Base-by-base conservation (phyloP, 2,797 vertebrate genomes). In the Hydrocynus forskahlii region DNA sequence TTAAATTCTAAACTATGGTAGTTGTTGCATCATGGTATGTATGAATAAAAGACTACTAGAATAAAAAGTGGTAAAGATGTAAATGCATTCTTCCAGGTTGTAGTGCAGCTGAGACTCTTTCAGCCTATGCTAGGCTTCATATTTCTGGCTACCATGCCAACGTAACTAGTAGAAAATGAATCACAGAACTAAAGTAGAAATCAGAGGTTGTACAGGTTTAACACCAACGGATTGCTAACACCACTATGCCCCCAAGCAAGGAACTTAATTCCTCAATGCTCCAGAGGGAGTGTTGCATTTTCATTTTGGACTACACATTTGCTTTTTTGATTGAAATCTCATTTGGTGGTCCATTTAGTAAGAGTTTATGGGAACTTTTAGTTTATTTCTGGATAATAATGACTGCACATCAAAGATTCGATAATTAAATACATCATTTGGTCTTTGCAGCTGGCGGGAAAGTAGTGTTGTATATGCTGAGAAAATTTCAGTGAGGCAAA, bases 401-500 rank as follows among this genome's bases (percentile, higher is more conserved):
- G 43, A n/a, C n/a, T 55, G 23, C 13, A 66, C 43, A 29, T 67
- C 35, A 76, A 55, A 16, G 19, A 52, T 48, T 29, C 17, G 10
- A 29, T 66, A 77, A 64, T 29, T 1, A 57, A 64, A 72, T 57
- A 77, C 17, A 73, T 50, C 45, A 78, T 78, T 66, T 78, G 60
- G 14, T 59, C 25, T 45, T 67, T 35, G 68, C 48, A 64, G 25
- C 69, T 73, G 38, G 71, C 73, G 25, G 52, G 55, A 72, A 82
- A 73, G 62, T 78, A 78, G 63, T 45, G 13, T 21, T 43, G 35
- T 67, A 40, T 54, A 48, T 38, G 43, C 68, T 77, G 25, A n/a
- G 35, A 50, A 82, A 77, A 78, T 78, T 68, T 59, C 40, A 82
- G 5, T 68, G 5, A 55, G 50, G 68, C 54, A 19, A 63, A 69